phyloP scores from a whole-genome alignment of 2,888 invertebrate genomes.

The Himalopsyche tibetana region DNA sequence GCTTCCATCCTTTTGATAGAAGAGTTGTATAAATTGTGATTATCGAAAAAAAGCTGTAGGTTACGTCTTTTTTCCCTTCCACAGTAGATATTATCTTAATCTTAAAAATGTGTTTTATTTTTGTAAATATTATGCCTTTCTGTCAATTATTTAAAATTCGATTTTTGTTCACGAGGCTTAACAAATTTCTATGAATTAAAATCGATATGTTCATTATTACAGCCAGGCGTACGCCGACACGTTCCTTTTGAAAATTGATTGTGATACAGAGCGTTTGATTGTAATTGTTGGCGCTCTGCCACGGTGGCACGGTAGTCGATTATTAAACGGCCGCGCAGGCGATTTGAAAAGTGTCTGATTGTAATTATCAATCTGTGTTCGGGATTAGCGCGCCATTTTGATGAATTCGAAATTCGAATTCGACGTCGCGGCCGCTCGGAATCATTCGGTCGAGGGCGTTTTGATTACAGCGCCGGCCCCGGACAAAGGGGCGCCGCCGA shows the following conservation, averaged over 20 bases:
- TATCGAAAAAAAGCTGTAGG: too few relatives aligned
- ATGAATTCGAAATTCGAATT: neutral
- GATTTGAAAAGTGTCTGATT: slow-evolving; percentile 12
- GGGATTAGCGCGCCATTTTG: slow-evolving; percentile 9
- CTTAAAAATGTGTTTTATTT: too few relatives aligned
- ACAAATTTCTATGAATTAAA: too few relatives aligned
- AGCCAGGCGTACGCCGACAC: too few relatives aligned
- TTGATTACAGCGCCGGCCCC: neutral
- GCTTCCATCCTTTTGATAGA: too few relatives aligned
- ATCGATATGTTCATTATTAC: too few relatives aligned
- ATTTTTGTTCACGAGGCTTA: too few relatives aligned
- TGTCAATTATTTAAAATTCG: too few relatives aligned
- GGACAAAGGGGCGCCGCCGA: neutral
- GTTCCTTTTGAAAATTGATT: neutral
- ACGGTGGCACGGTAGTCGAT: slow-evolving; percentile 9
- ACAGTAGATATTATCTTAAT: too few relatives aligned
- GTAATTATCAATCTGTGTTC: neutral
- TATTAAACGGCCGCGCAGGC: neutral
- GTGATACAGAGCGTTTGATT: neutral
- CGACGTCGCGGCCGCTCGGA: neutral
- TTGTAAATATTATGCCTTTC: too few relatives aligned
- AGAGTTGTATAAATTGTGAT: too few relatives aligned
- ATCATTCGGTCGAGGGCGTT: slow-evolving; percentile 25
- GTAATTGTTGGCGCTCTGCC: neutral
- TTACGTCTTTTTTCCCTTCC: too few relatives aligned